Evolutionary conservation across 2,113 vertebrate species (phyloP), one percentile per base, ranked within the genome.

Genomic region (Callopanchax toddi): DNA sequence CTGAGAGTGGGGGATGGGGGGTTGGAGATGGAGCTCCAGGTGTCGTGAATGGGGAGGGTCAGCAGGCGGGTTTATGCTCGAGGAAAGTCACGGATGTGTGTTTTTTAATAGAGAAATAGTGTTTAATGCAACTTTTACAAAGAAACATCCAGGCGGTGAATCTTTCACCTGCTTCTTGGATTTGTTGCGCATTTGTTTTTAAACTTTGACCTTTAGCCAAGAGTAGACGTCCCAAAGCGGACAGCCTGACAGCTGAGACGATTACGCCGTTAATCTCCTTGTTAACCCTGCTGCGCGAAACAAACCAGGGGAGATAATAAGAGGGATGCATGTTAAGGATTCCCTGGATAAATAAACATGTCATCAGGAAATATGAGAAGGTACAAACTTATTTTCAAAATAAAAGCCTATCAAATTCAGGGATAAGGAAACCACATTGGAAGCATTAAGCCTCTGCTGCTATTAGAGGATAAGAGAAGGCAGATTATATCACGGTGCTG

Each of bases 181-280:
- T 29, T 26, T 42, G 23, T 25, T 5, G 21, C 36, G n/a, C 44
- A 9, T 58, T 69, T 64, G 34, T 49, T 25, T 44, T 2, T 49
- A 73, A 21, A 34, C 80, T 83, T 74, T 87, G 79, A 85, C 85
- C 80, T 25, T 0, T 9, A 58, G 46, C 36, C 60, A 25, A 57
- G 71, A 22, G 37, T 48, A 71, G 58, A 83, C 78, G 53, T 77
- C 71, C 73, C 49, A 56, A 51, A 71, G 71, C 78, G 67, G 81
- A 81, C 82, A 60, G 46, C 65, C 34, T 21, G 61, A 48, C 43
- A 55, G 63, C 45, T 11, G 26, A 62, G 65, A 51, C 65, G 84
- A 86, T 90, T 82, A 86, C 40, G 49, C 60, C 58, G 68, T 75
- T 89, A 80, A 85, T 76, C 72, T 70, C 5, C 63, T 87, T 72